Evolutionary conservation across 2,113 vertebrate genomes (phyloP), one percentile per base, ranked within the genome.

Genomic region (Callionymus lyra): DNA sequence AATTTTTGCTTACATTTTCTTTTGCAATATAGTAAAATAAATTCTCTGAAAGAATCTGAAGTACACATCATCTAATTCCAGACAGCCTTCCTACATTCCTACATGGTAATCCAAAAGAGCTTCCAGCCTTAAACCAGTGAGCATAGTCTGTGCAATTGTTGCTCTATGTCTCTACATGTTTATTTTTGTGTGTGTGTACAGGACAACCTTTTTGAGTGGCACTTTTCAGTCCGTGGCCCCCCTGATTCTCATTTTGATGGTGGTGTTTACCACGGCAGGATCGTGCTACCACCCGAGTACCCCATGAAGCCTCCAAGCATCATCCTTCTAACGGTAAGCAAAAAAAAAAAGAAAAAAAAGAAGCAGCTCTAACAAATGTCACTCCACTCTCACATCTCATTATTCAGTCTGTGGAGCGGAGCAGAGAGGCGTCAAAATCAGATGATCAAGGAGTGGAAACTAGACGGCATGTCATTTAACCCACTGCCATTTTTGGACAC

Each of bases 141-240:
- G n/a, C n/a, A n/a, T n/a, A n/a, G n/a, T n/a, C n/a, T n/a, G n/a
- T n/a, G n/a, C n/a, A n/a, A n/a, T n/a, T n/a, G n/a, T n/a, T n/a
- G n/a, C n/a, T n/a, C n/a, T 38, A n/a, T 1, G 2, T 11, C 1
- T 37, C 8, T 6, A 37, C 13, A 6, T 15, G 6, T 14, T 15
- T 9, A 13, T n/a, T 37, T 37, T 8, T 10, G 2, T n/a, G n/a
- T n/a, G n/a, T n/a, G n/a, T n/a, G n/a, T 37, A 12, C 35, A 99
- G 95, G 95, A 99, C 77, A 99, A 99, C 59, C 91, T 99, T 47
- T 98, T 99, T 76, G 95, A 99, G 62, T 99, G 95, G 95, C 95
- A 99, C 76, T 99, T 99, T 70, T 96, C 95, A 3, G 95, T 99
- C 4, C 86, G 94, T 34, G 95, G 95, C 2, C 95, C 95, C 41